Base-by-base conservation (phyloP, 30 jellyfish, hydroid and myxozoan species). In the Chrysaora quinquecirrha region DNA sequence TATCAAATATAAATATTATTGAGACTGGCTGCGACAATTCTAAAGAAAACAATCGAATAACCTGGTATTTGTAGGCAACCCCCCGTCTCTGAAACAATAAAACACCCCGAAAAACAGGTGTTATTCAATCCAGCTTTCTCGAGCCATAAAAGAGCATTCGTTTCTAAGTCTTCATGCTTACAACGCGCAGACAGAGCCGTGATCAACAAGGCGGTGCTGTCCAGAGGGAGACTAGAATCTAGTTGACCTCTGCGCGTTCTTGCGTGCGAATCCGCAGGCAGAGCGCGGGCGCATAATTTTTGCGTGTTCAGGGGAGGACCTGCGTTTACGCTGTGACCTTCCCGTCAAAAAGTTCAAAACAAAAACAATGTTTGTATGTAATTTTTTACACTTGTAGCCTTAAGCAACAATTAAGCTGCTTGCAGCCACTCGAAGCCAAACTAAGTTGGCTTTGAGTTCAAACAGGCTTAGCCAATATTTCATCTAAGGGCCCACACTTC, bases 271-370 rank as follows among this genome's bases (percentile, higher is more conserved):
- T 27, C 75, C 20, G 49, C 21, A 49, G 69, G 76, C 85, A 75
- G 85, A 88, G 96, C 90, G 48, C 86, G 90, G 72, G 90, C 77
- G 96, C 96, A 70, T 73, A 88, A 79, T 88, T 88, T 88, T 88
- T 88, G 89, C 20, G 86, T 75, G 96, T 33, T 64, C 24, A 25
- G 96, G 96, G 96, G 96, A 85, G 96, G 96, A 85, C 96, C 96
- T 85, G 96, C 96, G 96, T 48, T 32, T 30, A 48, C 89, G 96
- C 96, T 85, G 96, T 71, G 96, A 71, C 96, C 96, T 85, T 67
- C 89, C 96, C 96, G 58, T 64, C 73, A 64, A 58, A 30, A 50
- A 34, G 27, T 28, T 22, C 7, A 82, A 22, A 82, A 82, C 20
- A 64, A 78, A 78, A n/a, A n/a, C 50, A 72, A 46, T 1, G 1